These are phyloP conservation scores for Cordylochernes scorpioides DNA, from an alignment of 2,888 invertebrate genomes.

Conservation along the genomic window DNA sequence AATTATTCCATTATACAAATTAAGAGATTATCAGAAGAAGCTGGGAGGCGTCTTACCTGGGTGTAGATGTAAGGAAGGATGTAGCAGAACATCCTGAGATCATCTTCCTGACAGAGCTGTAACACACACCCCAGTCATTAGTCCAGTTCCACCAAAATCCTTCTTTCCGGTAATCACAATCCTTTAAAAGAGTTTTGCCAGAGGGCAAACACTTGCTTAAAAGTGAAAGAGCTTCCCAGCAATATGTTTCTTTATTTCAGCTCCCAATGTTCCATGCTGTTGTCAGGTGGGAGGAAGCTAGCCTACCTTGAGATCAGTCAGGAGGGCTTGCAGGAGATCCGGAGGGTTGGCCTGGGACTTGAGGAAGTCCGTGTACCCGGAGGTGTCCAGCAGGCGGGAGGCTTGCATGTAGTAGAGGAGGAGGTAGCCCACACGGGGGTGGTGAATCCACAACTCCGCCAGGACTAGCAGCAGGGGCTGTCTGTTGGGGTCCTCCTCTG, in stretches of 20 bases:
- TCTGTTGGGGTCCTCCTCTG: conserved; percentile 42
- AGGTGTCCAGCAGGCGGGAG: conserved; percentile 32
- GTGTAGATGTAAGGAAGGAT: conserved; percentile 72
- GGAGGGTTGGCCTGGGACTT: conserved; percentile 31
- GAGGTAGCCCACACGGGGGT: conserved; percentile 52
- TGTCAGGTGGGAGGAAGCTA: too few relatives aligned
- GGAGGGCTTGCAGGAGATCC: conserved; percentile 28
- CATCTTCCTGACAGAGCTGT: conserved; percentile 56
- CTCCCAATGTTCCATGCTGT: too few relatives aligned
- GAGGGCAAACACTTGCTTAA: too few relatives aligned
- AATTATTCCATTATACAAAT: neutral
- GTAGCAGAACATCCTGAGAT: conserved; percentile 64
- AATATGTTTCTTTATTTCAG: too few relatives aligned
- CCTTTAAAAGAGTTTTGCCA: too few relatives aligned
- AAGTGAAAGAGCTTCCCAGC: too few relatives aligned
- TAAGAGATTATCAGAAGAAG: conserved; percentile 4
- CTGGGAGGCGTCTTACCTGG: conserved; percentile 27
- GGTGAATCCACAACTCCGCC: conserved; percentile 42
- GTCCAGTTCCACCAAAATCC: too few relatives aligned
- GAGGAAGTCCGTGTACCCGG: conserved; percentile 44
- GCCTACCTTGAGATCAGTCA: conserved; percentile 47
- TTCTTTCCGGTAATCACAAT: too few relatives aligned
- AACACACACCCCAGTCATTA: too few relatives aligned
- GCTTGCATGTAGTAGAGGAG: conserved; percentile 66
- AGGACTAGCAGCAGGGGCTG: conserved; percentile 50